Base-by-base conservation (phyloP, 1,140 invertebrate genomes). In the Aphis craccivora region DNA sequence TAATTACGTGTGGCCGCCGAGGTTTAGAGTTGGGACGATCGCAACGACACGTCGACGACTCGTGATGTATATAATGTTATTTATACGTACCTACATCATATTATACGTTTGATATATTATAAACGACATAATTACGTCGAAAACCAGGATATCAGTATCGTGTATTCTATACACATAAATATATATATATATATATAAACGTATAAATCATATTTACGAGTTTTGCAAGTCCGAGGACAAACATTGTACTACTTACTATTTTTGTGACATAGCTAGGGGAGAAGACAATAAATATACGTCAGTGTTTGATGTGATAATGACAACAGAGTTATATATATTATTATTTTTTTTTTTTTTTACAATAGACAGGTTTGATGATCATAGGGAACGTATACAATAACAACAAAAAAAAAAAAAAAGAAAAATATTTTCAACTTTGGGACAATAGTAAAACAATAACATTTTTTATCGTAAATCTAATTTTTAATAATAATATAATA, bases 391-490 rank as follows among this genome's bases (percentile, higher is more conserved):
- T 93, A 90, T 90, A 93, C 93, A 83, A 93, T 93, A 93, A 90
- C 87, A 93, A 93, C 93, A 81, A 93, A 93, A 93, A 93, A 83
- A 93, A n/a, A n/a, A n/a, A 93, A 86, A 86, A 90, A n/a, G 76
- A 45, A 94, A 87, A 86, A 90, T 91, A 67, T 48, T 81, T 55
- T 88, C 48, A 86, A 88, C 89, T 92, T 86, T 88, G 89, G 89
- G 93, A 87, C 90, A 86, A 67, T 88, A 86, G 83, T 86, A 94
- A 91, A 92, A 90, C 90, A 91, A 87, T 86, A 86, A 86, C 67
- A 91, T 86, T 60, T 88, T 91, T 90, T 93, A 76, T 51, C 53
- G 76, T 87, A 90, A 86, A 86, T 94, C 90, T 83, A 87, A 76
- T 89, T 89, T 55, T 55, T 89, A n/a, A 89, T 53, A 89, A 89